phyloP scores from a whole-genome alignment of 2,888 invertebrate species.

The Drosophila demipolita region DNA sequence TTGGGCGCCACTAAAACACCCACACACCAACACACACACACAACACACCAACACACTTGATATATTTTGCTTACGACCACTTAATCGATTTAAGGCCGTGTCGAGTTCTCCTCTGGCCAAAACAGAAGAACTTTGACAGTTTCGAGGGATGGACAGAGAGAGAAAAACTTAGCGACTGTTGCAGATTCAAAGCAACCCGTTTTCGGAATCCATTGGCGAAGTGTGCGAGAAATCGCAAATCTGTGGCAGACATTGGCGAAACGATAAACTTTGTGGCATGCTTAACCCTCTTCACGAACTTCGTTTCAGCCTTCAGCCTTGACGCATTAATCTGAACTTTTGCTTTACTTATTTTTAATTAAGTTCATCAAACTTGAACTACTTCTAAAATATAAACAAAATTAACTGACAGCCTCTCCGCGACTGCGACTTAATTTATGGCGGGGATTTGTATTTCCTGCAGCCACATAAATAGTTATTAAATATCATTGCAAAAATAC shows the following conservation, averaged over 20 bases:
- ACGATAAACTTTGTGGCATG: conserved; percentile 54
- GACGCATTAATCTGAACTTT: conserved; percentile 72
- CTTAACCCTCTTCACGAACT: conserved; percentile 53
- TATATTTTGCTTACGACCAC: conserved; percentile 55
- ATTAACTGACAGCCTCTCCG: conserved; percentile 53
- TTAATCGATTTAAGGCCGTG: conserved; percentile 59
- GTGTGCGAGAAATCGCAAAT: conserved; percentile 23
- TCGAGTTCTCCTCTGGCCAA: conserved; percentile 28
- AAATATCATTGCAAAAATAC: neutral
- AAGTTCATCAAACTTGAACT: conserved; percentile 72
- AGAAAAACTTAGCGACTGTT: neutral
- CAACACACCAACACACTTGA: conserved; percentile 11
- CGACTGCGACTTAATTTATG: conserved; percentile 5
- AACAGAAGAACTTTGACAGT: conserved; percentile 51
- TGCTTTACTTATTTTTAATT: conserved; percentile 76
- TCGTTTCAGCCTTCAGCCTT: conserved; percentile 16
- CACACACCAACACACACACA: neutral
- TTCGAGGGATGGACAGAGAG: conserved; percentile 23
- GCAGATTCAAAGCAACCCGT: conserved; percentile 13
- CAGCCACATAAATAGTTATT: neutral
- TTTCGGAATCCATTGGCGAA: conserved; percentile 27
- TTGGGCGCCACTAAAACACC: conserved; percentile 33
- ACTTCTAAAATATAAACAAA: conserved; percentile 73
- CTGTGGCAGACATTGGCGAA: conserved; percentile 35
- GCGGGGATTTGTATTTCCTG: neutral